A percentile compares a stretch with the other conserved stretches of the same genome.
Evolutionary conservation across 2,113 vertebrate species (phyloP).

Genomic region (Thalassarche chlororhynchos): DNA sequence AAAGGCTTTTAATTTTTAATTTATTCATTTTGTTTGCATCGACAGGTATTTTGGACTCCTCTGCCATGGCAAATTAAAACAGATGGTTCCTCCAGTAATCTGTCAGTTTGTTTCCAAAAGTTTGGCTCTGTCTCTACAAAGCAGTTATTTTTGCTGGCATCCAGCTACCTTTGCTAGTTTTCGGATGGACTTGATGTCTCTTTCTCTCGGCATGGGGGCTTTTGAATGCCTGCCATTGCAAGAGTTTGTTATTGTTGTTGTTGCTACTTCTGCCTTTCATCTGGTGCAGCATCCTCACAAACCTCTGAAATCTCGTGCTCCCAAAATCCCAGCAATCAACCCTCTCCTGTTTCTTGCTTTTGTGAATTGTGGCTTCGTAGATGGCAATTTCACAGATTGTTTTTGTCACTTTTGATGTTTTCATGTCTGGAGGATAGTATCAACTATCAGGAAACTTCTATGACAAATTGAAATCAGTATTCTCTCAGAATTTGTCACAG

Average conservation of each 20-base stretch:
- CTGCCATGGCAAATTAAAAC: background rate
- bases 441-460: background rate
- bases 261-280: constrained; percentile 14
- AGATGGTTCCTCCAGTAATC: background rate
- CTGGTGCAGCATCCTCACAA: background rate
- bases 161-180: background rate
- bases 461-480: background rate
- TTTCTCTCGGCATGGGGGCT: background rate
- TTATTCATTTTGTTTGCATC: background rate
- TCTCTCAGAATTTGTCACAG: background rate
- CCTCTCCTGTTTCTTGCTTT: background rate
- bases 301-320: rapidly evolving
- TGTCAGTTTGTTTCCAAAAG: background rate
- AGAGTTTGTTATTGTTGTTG: background rate
- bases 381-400: background rate
- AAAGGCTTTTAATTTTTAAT: background rate
- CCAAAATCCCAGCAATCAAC: background rate
- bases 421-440: background rate
- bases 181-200: constrained; percentile 42
- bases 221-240: constrained; percentile 1
- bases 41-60: background rate
- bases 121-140: background rate
- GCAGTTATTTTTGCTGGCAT: constrained; percentile 59
- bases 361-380: background rate
- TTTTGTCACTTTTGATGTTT: background rate